A percentile compares a stretch with the other conserved stretches of the same genome.
Conservation (phyloP, 2,888 invertebrate genomes). For the Cephus pygmeus region DNA sequence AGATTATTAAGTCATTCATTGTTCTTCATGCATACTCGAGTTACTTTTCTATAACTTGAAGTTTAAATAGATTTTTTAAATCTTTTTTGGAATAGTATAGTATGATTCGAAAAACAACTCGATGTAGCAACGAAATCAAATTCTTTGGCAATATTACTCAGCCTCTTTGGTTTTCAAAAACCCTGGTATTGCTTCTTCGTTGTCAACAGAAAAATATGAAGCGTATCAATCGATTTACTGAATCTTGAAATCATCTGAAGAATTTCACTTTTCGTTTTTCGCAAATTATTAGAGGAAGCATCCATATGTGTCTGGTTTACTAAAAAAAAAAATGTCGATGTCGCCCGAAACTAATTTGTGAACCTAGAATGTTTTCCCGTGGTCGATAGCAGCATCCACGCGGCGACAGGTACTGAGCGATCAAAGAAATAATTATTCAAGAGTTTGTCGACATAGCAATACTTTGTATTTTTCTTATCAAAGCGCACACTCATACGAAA, state of each 20-base stretch:
- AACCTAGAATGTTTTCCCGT: neutral
- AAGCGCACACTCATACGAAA: neutral
- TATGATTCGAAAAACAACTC: constrained; percentile 28
- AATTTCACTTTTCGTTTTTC: neutral
- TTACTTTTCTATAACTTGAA: constrained; percentile 28
- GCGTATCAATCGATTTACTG: neutral
- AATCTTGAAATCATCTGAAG: neutral
- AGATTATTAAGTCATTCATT: constrained; percentile 42
- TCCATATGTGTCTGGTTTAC: constrained; percentile 15
- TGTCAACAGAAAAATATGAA: constrained; percentile 23
- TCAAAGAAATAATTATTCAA: neutral
- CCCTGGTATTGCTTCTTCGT: constrained; percentile 25
- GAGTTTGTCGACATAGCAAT: neutral
- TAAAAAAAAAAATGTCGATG: neutral
- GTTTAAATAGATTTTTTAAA: constrained; percentile 47
- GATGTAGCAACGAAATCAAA: constrained; percentile 49
- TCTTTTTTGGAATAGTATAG: constrained; percentile 38
- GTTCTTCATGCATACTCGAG: constrained; percentile 35
- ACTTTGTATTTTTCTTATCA: neutral
- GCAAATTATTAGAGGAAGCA: constrained; percentile 19
- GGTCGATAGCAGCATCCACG: neutral
- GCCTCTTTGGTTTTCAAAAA: constrained; percentile 60
- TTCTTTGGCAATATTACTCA: constrained; percentile 65
- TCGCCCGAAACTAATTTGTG: neutral
- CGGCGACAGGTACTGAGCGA: neutral